Evolutionary conservation across 2,888 invertebrate species (phyloP), one percentile per base, ranked within the genome.

Genomic region (Glyphotaelius pellucidus): DNA sequence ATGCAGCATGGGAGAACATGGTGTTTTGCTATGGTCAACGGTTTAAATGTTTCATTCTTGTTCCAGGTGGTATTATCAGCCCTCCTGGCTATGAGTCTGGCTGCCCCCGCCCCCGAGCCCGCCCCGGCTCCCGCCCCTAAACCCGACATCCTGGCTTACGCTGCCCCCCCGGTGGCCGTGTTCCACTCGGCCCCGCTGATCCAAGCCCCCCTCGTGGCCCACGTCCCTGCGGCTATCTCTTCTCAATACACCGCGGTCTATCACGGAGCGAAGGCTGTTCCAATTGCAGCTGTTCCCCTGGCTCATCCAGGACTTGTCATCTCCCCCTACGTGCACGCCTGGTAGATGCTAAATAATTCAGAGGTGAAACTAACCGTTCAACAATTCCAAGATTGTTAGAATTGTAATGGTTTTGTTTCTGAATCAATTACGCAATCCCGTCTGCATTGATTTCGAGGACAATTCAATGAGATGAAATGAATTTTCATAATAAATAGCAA

Each of bases 61-160:
- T 94, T 93, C 1, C 93, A 95, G 95, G 94, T 95, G 94, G 95
- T 95, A 93, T 95, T 96, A 95, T 95, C 95, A 94, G 95, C 95
- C 94, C 94, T 96, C 93, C 94, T 96, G 93, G 95, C 95, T 94
- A 94, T 96, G 93, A 95, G 94, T 93, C 94, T 94, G 92, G 95
- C 96, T 93, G 92, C 91, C 30, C 94, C 94, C 81, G 93, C 93
- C 35, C 93, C 91, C 79, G 93, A 93, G 35, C 93, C 91, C 80
- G 92, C 90, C 80, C 52, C 52, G 52, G 52, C 52, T 15, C 92
- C 94, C 81, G 89, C 83, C 38, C 80, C 91, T 91, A 92, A 90
- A 15, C 94, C 94, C 80, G 92, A 91, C 85, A 92, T 93, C 86
- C 91, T 93, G 32, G 91, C 93, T 86, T 92, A 93, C 89, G 93